phyloP scores from a whole-genome alignment of 2,113 vertebrate species.

The Mormyrus lacerda region DNA sequence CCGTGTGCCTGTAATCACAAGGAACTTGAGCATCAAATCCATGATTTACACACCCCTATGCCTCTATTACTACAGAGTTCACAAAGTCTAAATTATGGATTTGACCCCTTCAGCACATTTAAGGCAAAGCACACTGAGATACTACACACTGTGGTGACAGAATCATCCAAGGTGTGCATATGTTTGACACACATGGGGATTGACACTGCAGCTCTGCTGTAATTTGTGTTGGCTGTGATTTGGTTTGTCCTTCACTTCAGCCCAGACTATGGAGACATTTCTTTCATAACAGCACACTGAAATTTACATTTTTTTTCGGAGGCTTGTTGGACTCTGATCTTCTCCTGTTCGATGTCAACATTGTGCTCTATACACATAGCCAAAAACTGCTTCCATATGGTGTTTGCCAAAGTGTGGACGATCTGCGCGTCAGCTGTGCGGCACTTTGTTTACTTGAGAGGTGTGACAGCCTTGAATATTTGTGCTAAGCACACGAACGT shows the following conservation, averaged over 20 bases:
- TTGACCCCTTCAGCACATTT: background rate
- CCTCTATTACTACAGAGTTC: too few species aligned
- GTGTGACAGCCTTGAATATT: background rate
- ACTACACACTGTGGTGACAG: background rate
- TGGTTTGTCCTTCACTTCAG: background rate
- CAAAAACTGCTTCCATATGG: background rate
- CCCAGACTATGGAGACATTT: background rate
- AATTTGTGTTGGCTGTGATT: too few species aligned
- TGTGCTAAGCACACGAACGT: background rate
- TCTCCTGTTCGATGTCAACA: background rate
- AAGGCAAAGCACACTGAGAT: background rate
- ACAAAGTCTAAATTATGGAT: too few species aligned
- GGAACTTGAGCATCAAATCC: too few species aligned
- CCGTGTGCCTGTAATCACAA: too few species aligned
- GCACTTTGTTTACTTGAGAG: background rate
- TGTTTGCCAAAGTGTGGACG: background rate
- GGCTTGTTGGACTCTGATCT: background rate
- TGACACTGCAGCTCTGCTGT: too few species aligned
- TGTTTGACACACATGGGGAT: too few species aligned
- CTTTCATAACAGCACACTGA: background rate
- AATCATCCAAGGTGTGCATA: too few species aligned
- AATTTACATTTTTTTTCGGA: background rate
- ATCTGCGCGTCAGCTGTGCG: background rate
- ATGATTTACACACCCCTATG: too few species aligned
- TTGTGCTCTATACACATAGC: background rate